These are phyloP conservation scores for Marasmarcha lunaedactyla DNA, from an alignment of 2,888 invertebrate species.

Conservation along the genomic window DNA sequence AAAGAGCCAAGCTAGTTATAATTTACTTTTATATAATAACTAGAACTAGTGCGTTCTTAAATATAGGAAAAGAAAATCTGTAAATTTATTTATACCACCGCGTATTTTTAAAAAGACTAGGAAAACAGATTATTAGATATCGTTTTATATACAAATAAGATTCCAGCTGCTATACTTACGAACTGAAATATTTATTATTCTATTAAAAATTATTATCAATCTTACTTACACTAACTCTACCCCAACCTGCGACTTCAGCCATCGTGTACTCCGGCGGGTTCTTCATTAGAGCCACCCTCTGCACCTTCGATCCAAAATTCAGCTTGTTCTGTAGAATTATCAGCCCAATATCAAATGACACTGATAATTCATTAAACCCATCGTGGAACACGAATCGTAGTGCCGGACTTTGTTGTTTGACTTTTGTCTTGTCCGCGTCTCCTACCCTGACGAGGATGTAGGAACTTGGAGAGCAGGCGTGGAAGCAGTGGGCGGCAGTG, in stretches of 20 bases:
- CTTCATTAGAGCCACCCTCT: constrained; percentile 6
- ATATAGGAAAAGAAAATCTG: no score
- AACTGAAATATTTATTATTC: neutral
- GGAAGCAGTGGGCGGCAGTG: constrained; percentile 21
- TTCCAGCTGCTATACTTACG: no score
- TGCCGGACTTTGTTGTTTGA: neutral
- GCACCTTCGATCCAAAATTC: neutral
- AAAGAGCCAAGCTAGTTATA: no score
- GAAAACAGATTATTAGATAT: no score
- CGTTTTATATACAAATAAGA: no score
- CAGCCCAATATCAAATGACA: constrained; percentile 18
- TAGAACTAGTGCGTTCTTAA: no score
- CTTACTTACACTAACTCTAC: constrained; percentile 8
- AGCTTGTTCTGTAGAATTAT: constrained; percentile 5
- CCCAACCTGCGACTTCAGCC: constrained; percentile 11
- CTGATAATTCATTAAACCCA: constrained; percentile 11
- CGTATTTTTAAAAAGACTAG: no score
- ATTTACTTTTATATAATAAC: no score
- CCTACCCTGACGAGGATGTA: constrained; percentile 12
- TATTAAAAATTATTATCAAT: neutral
- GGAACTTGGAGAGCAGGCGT: constrained; percentile 3
- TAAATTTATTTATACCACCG: no score
- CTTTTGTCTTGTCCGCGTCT: constrained; percentile 3
- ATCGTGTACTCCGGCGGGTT: neutral
- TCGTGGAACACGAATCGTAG: constrained; percentile 18